phyloP scores from a whole-genome alignment of 2,797 vertebrate species.

The Rhinogobio ventralis region DNA sequence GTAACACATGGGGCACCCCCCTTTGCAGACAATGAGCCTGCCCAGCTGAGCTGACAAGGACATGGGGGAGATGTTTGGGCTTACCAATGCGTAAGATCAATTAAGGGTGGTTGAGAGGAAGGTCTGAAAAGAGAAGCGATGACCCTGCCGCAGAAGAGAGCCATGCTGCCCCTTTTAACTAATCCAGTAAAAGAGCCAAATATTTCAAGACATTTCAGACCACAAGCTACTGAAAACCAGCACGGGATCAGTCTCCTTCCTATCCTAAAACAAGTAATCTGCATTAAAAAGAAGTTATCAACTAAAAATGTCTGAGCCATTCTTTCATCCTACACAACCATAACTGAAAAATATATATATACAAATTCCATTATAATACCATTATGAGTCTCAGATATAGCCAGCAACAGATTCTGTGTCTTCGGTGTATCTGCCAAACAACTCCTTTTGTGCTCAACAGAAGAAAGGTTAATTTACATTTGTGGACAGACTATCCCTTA shows the following conservation, averaged over 20 bases:
- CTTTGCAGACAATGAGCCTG: conserved; percentile 61
- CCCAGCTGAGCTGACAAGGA: conserved; percentile 62
- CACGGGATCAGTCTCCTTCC: conserved; percentile 17
- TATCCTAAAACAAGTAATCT: conserved; percentile 44
- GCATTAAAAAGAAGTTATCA: neutral
- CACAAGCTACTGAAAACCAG: conserved; percentile 60
- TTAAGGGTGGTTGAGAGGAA: conserved; percentile 88
- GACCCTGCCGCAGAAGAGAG: conserved; percentile 75
- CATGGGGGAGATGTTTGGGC: conserved; percentile 80
- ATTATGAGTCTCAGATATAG: no score
- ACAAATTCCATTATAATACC: no score
- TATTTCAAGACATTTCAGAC: conserved; percentile 58
- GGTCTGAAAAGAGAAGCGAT: conserved; percentile 85
- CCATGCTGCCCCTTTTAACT: conserved; percentile 38
- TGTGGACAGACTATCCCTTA: neutral
- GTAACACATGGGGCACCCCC: conserved; percentile 55
- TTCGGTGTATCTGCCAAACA: neutral
- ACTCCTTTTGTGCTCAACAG: neutral
- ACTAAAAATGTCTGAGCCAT: neutral
- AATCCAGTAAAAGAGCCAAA: conserved; percentile 62
- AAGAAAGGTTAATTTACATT: neutral
- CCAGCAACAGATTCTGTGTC: neutral
- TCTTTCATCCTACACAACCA: neutral
- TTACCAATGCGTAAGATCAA: conserved; percentile 90
- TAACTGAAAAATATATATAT: no score